phyloP scores from a whole-genome alignment of 2,797 vertebrate genomes.

The Sylvia borin region DNA sequence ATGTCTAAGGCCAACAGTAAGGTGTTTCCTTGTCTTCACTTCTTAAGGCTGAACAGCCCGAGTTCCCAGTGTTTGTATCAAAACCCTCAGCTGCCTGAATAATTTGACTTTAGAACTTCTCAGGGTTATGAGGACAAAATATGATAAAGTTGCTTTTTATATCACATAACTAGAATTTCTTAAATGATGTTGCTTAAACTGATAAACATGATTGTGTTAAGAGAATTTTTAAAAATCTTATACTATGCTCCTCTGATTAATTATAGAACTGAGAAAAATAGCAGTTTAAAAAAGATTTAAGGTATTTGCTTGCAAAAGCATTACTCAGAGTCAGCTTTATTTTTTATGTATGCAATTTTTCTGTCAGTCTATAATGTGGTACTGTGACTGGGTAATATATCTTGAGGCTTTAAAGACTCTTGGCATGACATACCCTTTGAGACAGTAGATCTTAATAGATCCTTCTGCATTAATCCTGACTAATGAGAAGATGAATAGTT shows the following conservation, averaged over 20 bases:
- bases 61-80: neutral
- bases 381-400: constrained; percentile 54
- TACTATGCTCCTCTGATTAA: constrained; percentile 59
- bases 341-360: constrained; percentile 65
- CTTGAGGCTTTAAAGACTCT: constrained; percentile 52
- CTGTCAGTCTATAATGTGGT: constrained; percentile 64
- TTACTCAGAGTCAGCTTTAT: constrained; percentile 63
- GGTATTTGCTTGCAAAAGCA: constrained; percentile 52
- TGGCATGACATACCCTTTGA: constrained; percentile 27
- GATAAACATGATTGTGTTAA: constrained; percentile 44
- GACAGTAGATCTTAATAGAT: constrained; percentile 62
- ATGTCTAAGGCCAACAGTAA: neutral
- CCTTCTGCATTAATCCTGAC: constrained; percentile 51
- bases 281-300: constrained; percentile 64
- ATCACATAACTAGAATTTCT: constrained; percentile 34
- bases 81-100: neutral
- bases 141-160: constrained; percentile 32
- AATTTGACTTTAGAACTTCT: constrained; percentile 1
- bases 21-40: neutral
- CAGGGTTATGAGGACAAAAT: constrained; percentile 21
- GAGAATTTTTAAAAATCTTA: constrained; percentile 23
- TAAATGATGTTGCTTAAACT: constrained; percentile 54
- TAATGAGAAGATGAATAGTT: constrained; percentile 56
- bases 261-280: constrained; percentile 51
- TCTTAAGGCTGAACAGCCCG: neutral